Conservation (phyloP, 1,140 invertebrate species). For the Phortica variegata region DNA sequence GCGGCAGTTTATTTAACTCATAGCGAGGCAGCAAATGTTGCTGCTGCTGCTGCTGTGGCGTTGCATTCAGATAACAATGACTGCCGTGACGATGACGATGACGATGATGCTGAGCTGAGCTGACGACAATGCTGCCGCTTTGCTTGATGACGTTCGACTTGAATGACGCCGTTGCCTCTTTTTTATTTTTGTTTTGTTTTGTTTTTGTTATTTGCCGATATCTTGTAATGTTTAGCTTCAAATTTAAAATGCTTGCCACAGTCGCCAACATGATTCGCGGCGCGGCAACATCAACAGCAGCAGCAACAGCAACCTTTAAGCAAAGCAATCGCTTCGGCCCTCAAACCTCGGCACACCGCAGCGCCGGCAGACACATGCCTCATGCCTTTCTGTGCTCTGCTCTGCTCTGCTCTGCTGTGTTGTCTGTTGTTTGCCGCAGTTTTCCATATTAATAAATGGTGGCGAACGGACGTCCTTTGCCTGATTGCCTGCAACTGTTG, state of each 20-base stretch:
- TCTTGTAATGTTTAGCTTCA: constrained; percentile 49
- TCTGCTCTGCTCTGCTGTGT: constrained; percentile 1
- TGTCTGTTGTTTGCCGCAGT: constrained; percentile 43
- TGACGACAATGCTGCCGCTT: constrained; percentile 12
- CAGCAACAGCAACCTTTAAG: constrained; percentile 5
- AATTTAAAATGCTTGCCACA: constrained; percentile 6
- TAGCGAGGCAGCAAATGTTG: constrained; percentile 20
- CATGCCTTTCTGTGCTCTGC: constrained; percentile 12
- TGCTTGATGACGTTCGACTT: background rate
- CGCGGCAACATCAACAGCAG: too few species aligned
- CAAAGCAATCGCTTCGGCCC: constrained; percentile 27
- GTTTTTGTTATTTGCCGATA: constrained; percentile 44
- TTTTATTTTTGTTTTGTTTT: too few species aligned
- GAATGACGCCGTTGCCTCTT: constrained; percentile 1
- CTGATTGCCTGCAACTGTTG: constrained; percentile 1
- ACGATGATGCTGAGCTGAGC: constrained; percentile 22
- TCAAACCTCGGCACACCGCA: constrained; percentile 1
- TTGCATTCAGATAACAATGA: constrained; percentile 50
- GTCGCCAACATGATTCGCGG: too few species aligned
- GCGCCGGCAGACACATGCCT: too few species aligned
- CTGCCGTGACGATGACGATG: constrained; percentile 22
- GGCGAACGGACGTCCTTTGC: too few species aligned
- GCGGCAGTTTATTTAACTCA: constrained; percentile 27
- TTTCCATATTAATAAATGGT: constrained; percentile 55
- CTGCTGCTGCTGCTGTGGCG: constrained; percentile 33